These are phyloP conservation scores for Cathartes aura DNA, from an alignment of 2,113 vertebrate species.

Conservation along the genomic window DNA sequence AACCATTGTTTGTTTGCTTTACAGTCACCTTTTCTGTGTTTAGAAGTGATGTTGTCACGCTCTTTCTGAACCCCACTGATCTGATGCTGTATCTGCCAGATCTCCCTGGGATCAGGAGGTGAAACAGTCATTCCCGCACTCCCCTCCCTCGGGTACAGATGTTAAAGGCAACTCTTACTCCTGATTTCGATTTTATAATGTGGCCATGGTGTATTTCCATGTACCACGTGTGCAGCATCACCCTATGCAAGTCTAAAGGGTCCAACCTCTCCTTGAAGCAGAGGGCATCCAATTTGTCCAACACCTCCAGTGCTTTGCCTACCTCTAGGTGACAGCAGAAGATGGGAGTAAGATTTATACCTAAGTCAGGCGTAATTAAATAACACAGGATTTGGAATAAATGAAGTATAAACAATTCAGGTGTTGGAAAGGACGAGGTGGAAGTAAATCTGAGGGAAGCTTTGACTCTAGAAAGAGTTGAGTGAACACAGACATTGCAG, in stretches of 20 bases:
- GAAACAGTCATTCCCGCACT: not conserved
- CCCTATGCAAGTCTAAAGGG: not conserved
- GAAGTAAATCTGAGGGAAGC: slow-evolving; percentile 16
- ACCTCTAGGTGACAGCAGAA: not conserved
- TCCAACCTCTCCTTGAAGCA: not conserved
- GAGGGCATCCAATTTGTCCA: not conserved
- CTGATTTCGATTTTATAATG: not conserved
- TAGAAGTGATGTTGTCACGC: not conserved
- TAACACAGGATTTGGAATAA: not conserved
- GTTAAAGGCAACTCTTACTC: not conserved
- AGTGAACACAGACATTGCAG: not conserved
- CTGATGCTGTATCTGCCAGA: not conserved
- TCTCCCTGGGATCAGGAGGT: not conserved
- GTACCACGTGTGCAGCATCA: not conserved
- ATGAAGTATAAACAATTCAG: not conserved
- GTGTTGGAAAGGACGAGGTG: not conserved
- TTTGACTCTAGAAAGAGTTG: not conserved
- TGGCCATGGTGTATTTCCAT: fast-evolving
- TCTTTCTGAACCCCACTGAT: not conserved
- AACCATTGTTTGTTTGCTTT: not conserved
- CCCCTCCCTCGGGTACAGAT: not conserved
- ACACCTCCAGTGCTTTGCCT: not conserved
- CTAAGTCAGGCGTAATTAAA: not conserved
- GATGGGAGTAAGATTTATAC: not conserved
- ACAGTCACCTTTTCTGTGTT: not conserved